A percentile compares a stretch with the other conserved stretches of the same genome.
Conservation (phyloP, 37 sponge, comb jelly and placozoan genomes). For the Hexactinellida sp. region DNA sequence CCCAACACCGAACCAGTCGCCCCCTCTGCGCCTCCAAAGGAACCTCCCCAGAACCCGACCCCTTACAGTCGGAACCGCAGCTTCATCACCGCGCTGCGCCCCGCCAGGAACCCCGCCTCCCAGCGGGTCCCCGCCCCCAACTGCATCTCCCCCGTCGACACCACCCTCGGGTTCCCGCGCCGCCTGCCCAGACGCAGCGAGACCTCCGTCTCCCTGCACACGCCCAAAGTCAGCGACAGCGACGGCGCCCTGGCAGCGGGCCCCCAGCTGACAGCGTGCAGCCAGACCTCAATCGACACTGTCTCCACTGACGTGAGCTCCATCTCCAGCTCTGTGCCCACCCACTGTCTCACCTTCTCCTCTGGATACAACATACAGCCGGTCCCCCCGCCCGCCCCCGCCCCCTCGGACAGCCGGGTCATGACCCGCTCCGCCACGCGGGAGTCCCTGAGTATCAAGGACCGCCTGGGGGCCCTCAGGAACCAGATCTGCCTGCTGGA, state of each 20-base stretch:
- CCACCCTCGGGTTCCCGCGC: background rate
- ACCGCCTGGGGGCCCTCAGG: background rate
- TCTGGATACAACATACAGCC: constrained; percentile 6
- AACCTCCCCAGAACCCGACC: background rate
- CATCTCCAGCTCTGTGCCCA: background rate
- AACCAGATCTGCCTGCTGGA: constrained; percentile 13
- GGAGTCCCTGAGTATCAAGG: background rate
- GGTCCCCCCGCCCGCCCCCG: background rate
- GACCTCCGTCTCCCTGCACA: background rate
- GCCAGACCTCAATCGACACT: background rate
- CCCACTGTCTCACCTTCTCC: constrained; percentile 14
- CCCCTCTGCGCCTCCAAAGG: background rate
- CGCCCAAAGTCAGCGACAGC: background rate
- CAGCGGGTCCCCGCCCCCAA: background rate
- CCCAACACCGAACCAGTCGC: background rate
- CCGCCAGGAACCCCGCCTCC: background rate
- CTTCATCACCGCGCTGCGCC: background rate
- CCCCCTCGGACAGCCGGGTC: background rate
- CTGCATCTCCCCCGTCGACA: background rate
- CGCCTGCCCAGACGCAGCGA: background rate
- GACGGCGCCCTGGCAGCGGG: background rate
- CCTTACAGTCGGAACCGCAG: background rate
- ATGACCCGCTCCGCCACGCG: background rate
- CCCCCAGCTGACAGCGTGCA: background rate
- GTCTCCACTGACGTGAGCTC: background rate